Base-by-base conservation (phyloP, 2,888 invertebrate species). In the Pachymerium ferrugineum region DNA sequence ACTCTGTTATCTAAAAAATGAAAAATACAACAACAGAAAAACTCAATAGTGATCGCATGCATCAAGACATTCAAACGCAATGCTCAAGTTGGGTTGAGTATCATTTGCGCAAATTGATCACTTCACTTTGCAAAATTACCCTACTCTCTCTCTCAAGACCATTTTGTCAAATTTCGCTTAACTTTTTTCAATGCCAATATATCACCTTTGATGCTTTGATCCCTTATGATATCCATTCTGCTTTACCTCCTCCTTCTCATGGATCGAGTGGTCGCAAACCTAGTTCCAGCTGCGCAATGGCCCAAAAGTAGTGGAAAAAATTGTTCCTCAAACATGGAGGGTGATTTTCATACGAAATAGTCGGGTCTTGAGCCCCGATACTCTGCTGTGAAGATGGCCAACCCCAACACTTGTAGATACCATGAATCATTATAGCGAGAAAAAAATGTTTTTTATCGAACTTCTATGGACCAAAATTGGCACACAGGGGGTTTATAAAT, bases 221-320 rank as follows among this genome's bases (percentile, higher is more conserved):
- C 62, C 19, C 28, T 62, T 62, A 25, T 62, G 22, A 10, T 62
- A 62, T 62, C 25, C 62, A 28, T 62, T n/a, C n/a, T n/a, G n/a
- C n/a, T n/a, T 62, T 62, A 10, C 62, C 62, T 28, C 22, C 62
- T 12, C 28, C 62, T 62, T 62, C 62, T 62, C 62, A 12, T 62
- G 62, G 62, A 62, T 62, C 28, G 25, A 62, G 62, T 62, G 62
- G 62, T 25, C 62, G 62, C 62, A 28, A 62, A 62, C 62, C 22
- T 28, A 62, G 62, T 62, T 62, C 62, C 62, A 62, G 62, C 62
- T 62, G 62, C 62, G 62, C 62, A 62, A 62, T 62, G 62, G 62
- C 12, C 62, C 62, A 62, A 62, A 62, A 62, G 62, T 62, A 62
- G 62, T 62, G 62, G 62, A 62, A 62, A 62, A 62, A 62, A 62